Percentiles rank a stretch among this genome's conserved stretches.
Conservation (phyloP, 2,888 invertebrate species). For the Cataglyphis cursor region DNA sequence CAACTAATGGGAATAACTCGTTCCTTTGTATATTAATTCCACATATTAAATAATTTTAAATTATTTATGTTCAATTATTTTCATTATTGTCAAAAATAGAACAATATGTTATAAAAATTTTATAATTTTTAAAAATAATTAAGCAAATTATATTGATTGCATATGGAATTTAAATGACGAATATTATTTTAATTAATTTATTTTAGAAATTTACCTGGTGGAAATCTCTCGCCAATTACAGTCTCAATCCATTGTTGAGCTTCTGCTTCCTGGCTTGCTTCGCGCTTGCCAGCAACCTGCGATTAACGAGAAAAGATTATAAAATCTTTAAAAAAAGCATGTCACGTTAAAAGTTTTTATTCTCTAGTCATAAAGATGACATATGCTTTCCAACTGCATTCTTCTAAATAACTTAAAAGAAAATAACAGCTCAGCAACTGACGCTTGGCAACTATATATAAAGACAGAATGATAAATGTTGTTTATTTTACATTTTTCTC, state of each 20-base stretch:
- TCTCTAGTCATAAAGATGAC: neutral
- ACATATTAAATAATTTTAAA: neutral
- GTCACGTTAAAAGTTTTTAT: conserved; percentile 63
- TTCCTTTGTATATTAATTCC: neutral
- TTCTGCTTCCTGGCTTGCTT: conserved; percentile 92
- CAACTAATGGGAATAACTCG: neutral
- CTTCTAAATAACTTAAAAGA: neutral
- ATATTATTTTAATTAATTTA: conserved; percentile 19
- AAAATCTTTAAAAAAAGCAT: conserved; percentile 11
- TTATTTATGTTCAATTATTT: neutral
- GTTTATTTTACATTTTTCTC: conserved; percentile 3
- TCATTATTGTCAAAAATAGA: too few relatives aligned
- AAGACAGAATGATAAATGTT: neutral
- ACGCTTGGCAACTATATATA: neutral
- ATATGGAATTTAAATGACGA: neutral
- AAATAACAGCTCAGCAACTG: neutral
- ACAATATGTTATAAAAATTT: neutral
- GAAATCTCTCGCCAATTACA: conserved; percentile 93
- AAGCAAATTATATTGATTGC: neutral
- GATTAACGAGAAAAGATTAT: conserved; percentile 77
- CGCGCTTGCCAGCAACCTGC: conserved; percentile 94
- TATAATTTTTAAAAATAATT: neutral
- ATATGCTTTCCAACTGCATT: neutral
- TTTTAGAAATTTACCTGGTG: conserved; percentile 86
- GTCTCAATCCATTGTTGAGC: conserved; percentile 95